phyloP scores from a whole-genome alignment of 2,113 vertebrate species.

The Siniperca knerii region DNA sequence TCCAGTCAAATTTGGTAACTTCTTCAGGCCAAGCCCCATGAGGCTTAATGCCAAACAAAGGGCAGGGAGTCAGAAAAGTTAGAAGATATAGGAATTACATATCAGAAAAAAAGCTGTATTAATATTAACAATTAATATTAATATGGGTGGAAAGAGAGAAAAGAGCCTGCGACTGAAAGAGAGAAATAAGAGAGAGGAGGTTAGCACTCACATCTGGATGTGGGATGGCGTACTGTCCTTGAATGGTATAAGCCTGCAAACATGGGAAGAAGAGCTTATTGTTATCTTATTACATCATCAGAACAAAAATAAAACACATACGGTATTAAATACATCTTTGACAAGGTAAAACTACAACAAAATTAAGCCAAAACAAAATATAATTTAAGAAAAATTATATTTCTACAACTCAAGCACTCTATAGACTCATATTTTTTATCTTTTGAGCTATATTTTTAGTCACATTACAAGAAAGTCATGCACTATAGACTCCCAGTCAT shows the following conservation, averaged over 20 bases:
- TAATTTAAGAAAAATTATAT: background rate
- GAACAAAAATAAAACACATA: background rate
- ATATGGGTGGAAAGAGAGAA: conserved; percentile 82
- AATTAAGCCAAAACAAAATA: background rate
- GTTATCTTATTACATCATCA: background rate
- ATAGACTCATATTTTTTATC: background rate
- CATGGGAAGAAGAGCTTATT: conserved; percentile 55
- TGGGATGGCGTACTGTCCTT: conserved; percentile 97
- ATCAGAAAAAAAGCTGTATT: conserved; percentile 82
- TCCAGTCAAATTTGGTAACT: background rate
- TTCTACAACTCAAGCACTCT: conserved; percentile 16
- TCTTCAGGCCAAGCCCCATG: conserved; percentile 70
- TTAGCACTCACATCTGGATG: conserved; percentile 95
- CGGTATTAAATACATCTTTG: background rate
- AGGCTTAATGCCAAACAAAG: conserved; percentile 58
- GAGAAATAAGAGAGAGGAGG: conserved; percentile 48
- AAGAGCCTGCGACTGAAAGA: conserved; percentile 45
- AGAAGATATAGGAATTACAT: conserved; percentile 67
- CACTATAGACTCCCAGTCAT: conserved; percentile 50
- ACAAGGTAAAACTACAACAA: background rate
- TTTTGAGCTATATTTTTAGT: background rate
- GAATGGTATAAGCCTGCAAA: conserved; percentile 95
- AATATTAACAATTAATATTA: conserved; percentile 97
- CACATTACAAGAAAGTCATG: conserved; percentile 40
- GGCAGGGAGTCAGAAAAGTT: conserved; percentile 60